A percentile compares a stretch with the other conserved stretches of the same genome.
These are phyloP conservation scores for Ptilorrhoa leucosticta DNA, from an alignment of 2,113 vertebrate species.

Conservation along the genomic window DNA sequence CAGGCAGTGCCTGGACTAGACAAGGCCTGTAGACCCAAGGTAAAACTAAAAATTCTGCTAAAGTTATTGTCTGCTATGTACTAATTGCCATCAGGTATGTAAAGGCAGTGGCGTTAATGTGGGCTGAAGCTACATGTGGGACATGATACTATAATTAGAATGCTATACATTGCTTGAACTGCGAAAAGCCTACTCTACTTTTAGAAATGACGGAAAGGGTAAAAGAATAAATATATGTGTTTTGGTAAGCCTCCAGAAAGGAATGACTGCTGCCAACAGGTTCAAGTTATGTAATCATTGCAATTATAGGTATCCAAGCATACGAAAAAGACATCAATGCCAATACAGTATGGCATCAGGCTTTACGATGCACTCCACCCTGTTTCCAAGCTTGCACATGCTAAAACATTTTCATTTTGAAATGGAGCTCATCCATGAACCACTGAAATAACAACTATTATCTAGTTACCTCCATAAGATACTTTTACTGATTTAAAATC, in stretches of 20 bases:
- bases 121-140: not conserved
- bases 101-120: not conserved
- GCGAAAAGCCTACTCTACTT: not conserved
- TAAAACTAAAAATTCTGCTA: conserved; percentile 58
- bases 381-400: not conserved
- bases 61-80: conserved; percentile 16
- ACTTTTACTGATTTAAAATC: not conserved
- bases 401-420: not conserved
- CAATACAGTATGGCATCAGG: not conserved
- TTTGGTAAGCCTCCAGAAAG: not conserved
- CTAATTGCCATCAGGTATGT: conserved; percentile 29
- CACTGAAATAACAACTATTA: not conserved
- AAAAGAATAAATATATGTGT: not conserved
- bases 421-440: not conserved
- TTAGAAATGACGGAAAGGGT: not conserved
- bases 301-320: not conserved
- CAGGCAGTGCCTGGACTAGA: not conserved
- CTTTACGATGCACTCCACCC: not conserved
- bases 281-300: not conserved
- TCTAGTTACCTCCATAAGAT: not conserved
- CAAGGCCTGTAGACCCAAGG: conserved; percentile 51
- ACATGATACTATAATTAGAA: not conserved
- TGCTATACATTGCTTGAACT: not conserved
- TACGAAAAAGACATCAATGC: not conserved
- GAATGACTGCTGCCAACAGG: not conserved